Conservation (phyloP, 1,140 invertebrate species). For the Heliothis subflexa region DNA sequence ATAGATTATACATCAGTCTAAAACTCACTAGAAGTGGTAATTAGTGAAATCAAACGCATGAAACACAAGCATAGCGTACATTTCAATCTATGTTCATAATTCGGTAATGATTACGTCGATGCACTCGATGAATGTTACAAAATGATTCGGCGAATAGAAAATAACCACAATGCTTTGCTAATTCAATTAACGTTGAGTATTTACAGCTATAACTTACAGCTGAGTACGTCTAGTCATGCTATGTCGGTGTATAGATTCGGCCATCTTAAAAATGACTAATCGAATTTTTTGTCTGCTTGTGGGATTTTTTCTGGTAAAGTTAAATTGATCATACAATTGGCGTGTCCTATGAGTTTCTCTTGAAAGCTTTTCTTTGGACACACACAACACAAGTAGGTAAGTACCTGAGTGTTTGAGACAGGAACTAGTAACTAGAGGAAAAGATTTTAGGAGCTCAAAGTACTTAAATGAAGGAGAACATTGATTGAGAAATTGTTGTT, state of each 20-base stretch:
- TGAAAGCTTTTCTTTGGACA: too few relatives aligned
- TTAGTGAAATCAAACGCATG: neutral
- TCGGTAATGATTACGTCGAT: slow-evolving; percentile 3
- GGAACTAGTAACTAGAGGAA: too few relatives aligned
- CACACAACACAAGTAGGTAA: too few relatives aligned
- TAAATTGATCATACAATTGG: too few relatives aligned
- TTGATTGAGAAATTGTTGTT: too few relatives aligned
- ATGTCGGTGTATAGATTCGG: neutral
- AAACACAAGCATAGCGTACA: neutral
- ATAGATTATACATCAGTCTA: neutral
- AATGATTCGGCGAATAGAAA: slow-evolving; percentile 28
- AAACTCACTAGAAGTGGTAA: neutral
- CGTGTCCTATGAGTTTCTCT: too few relatives aligned
- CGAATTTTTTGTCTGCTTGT: neutral
- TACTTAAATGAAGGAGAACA: too few relatives aligned
- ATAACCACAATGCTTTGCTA: slow-evolving; percentile 5
- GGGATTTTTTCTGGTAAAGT: too few relatives aligned
- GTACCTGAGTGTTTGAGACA: too few relatives aligned
- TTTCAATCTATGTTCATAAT: neutral
- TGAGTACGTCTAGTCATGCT: slow-evolving; percentile 7
- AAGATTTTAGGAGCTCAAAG: too few relatives aligned
- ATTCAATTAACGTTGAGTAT: slow-evolving; percentile 23
- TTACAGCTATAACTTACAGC: slow-evolving; percentile 10
- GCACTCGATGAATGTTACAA: neutral
- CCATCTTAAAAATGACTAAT: neutral